Evolutionary conservation across 2,113 vertebrate species (phyloP).

Genomic region (Coregonus clupeaformis): DNA sequence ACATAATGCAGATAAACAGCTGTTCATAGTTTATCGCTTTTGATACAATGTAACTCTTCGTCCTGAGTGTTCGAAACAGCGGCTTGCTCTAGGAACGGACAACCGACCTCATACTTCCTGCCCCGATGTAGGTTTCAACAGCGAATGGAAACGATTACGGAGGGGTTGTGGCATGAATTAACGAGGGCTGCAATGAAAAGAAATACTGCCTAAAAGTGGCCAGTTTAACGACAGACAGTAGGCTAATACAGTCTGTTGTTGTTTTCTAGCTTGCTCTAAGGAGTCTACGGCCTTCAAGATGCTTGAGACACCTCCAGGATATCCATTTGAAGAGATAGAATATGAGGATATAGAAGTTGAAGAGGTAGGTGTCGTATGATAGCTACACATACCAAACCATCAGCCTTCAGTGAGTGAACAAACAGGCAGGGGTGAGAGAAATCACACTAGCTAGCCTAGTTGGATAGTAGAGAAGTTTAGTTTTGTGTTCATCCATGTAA

Average conservation of each 20-base stretch:
- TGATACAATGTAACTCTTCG: background rate
- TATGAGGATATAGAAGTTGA: constrained; percentile 64
- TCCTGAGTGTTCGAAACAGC: background rate
- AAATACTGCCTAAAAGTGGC: background rate
- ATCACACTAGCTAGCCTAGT: too few relatives aligned
- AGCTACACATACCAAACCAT: background rate
- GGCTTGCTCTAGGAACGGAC: background rate
- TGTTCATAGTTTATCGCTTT: background rate
- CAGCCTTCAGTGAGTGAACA: too few relatives aligned
- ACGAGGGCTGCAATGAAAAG: background rate
- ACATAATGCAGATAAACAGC: background rate
- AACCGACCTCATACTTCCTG: constrained; percentile 47
- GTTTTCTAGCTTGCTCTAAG: background rate
- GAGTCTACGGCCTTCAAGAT: constrained; percentile 26
- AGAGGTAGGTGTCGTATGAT: constrained; percentile 44
- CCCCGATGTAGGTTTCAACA: constrained; percentile 45
- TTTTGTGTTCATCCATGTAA: too few relatives aligned
- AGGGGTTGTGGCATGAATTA: background rate
- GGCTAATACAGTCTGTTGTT: background rate
- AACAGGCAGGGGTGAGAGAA: too few relatives aligned
- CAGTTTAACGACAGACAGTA: background rate
- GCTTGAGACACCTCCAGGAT: constrained; percentile 55
- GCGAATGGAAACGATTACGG: constrained; percentile 33
- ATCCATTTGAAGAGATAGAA: constrained; percentile 64
- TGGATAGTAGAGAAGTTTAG: too few relatives aligned